Evolutionary conservation across 2,113 vertebrate genomes (phyloP).

Genomic region (Lynx canadensis): DNA sequence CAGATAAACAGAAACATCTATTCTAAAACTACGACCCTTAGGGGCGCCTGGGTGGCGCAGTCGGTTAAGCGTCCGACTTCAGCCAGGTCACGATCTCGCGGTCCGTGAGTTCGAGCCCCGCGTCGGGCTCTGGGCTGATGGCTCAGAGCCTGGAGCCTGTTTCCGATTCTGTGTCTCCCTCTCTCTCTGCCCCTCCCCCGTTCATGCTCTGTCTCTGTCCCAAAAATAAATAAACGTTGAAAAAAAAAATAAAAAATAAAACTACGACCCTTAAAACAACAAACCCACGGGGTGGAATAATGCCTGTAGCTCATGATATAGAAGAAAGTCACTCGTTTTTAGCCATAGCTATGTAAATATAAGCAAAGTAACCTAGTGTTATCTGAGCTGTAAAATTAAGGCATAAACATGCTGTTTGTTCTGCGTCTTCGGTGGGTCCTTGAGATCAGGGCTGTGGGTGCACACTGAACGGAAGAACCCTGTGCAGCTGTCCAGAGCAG

Average conservation of each 20-base stretch:
- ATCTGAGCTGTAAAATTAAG: neutral
- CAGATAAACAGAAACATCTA: neutral
- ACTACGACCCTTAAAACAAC: neutral
- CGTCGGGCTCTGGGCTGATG: no score
- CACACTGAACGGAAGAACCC: neutral
- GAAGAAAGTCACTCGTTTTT: neutral
- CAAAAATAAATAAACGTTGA: no score
- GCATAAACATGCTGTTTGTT: neutral
- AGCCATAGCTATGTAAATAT: neutral
- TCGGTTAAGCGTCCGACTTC: no score
- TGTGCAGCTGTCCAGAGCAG: rapidly evolving
- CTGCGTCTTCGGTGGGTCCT: neutral
- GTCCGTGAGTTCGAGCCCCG: no score
- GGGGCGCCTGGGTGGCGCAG: no score
- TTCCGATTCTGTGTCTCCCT: no score
- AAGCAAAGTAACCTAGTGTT: neutral
- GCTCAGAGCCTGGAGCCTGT: no score
- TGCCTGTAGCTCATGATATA: neutral
- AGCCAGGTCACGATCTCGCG: no score
- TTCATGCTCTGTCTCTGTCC: no score
- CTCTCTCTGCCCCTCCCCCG: no score
- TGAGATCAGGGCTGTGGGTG: rapidly evolving
- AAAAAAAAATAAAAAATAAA: neutral
- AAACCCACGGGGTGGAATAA: neutral
- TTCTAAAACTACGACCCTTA: neutral